Conservation (phyloP, 2,113 vertebrate genomes). For the Pterocles gutturalis region DNA sequence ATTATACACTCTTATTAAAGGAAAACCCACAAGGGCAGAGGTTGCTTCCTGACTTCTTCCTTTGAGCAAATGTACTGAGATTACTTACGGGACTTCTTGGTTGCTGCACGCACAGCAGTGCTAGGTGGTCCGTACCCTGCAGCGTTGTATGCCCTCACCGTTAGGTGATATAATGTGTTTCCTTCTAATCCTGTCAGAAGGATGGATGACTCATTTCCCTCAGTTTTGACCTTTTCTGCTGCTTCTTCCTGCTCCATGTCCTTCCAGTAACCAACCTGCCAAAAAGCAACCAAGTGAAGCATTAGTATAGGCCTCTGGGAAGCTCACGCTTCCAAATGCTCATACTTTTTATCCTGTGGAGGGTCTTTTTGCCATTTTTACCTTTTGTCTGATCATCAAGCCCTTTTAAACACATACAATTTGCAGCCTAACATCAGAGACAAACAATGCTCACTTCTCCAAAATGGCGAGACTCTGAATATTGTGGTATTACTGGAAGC, state of each 20-base stretch:
- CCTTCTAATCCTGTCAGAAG: constrained; percentile 90
- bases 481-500: not conserved
- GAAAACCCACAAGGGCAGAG: not conserved
- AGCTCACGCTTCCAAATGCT: not conserved
- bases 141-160: constrained; percentile 92
- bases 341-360: not conserved
- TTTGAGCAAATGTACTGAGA: not conserved
- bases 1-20: not conserved
- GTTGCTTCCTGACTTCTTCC: not conserved
- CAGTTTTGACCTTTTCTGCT: constrained; percentile 85
- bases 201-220: constrained; percentile 89
- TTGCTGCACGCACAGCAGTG: constrained; percentile 78
- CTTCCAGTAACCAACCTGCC: constrained; percentile 92
- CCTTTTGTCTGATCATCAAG: not conserved
- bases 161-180: constrained; percentile 88
- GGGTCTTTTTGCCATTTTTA: not conserved
- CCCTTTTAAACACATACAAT: not conserved
- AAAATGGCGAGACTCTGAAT: not conserved
- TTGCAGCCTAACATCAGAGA: not conserved
- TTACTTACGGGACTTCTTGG: constrained; percentile 92
- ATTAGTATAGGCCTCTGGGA: constrained; percentile 26
- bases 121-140: constrained; percentile 93
- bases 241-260: constrained; percentile 89
- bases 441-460: not conserved
- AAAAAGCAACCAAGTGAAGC: constrained; percentile 18